Base-by-base conservation (phyloP, 2,113 vertebrate genomes). In the Lepisosteus osseus region DNA sequence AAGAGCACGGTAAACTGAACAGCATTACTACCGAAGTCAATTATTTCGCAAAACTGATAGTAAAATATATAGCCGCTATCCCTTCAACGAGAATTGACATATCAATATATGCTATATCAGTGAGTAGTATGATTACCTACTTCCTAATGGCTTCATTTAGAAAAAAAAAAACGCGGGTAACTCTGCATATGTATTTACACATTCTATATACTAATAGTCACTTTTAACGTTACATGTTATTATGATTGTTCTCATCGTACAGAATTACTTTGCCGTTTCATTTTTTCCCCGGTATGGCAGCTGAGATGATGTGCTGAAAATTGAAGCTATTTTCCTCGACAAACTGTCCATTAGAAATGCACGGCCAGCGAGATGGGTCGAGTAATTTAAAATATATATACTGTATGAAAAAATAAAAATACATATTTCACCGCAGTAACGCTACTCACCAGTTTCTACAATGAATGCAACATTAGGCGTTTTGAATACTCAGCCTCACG, bases 401-500 rank as follows among this genome's bases (percentile, higher is more conserved):
- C 12, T 64, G 7, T 51, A 8, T 29, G 40, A 64, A 40, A 64
- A 64, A 40, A 9, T 11, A 15, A 44, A 66, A 40, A 12, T 11
- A 29, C 11, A 17, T 44, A 12, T 14, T 5, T 42, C 41, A 3
- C 6, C 7, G 15, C 65, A 54, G 55, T 55, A 71, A 9, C 62
- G 55, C 54, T 67, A 59, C 69, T 54, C 68, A 12, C 55, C 51
- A 44, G 61, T 73, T 29, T 64, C 17, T 67, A 40, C 54, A 72
- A 72, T 68, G 61, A 65, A 67, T 57, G 67, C 72, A 65, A 4
- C 51, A 17, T 47, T 63, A 57, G 12, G 40, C 62, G 65, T 66
- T 73, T 59, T 65, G 61, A 17, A 14, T 56, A 69, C 61, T 70
- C 51, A 42, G 15, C 62, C 29, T 62, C 15, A 64, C 14, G 14